phyloP scores from a whole-genome alignment of 2,113 vertebrate species.

The Jacana jacana region DNA sequence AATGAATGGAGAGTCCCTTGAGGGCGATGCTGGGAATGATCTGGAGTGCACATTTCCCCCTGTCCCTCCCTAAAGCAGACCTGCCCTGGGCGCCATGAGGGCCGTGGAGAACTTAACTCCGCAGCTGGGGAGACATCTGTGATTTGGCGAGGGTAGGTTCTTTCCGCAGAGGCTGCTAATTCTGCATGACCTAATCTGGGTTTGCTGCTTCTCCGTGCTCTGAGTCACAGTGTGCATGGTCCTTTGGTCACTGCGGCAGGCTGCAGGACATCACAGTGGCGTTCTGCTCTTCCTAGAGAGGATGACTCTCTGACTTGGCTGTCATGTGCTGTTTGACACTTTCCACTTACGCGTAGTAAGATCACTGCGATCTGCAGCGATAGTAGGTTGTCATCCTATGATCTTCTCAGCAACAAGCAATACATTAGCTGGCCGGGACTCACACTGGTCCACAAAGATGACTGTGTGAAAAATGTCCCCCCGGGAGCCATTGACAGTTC shows the following conservation, averaged over 20 bases:
- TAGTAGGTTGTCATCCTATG: neutral
- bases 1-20: neutral
- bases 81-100: neutral
- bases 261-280: conserved; percentile 5
- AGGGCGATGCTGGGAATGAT: neutral
- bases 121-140: conserved; percentile 36
- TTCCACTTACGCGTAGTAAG: neutral
- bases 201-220: neutral
- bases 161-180: conserved; percentile 48
- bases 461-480: neutral
- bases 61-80: neutral
- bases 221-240: conserved; percentile 23
- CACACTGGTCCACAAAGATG: neutral
- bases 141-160: conserved; percentile 26
- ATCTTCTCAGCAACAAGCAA: neutral
- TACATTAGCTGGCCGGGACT: neutral
- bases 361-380: neutral
- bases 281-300: neutral
- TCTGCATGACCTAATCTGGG: conserved; percentile 47
- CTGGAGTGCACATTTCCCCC: neutral
- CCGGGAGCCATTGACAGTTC: neutral
- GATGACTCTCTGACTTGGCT: neutral
- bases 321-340: neutral
- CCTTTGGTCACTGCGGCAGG: neutral
- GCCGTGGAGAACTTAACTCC: neutral